These are phyloP conservation scores for Tachysurus vachellii DNA, from an alignment of 2,113 vertebrate genomes.

Conservation along the genomic window DNA sequence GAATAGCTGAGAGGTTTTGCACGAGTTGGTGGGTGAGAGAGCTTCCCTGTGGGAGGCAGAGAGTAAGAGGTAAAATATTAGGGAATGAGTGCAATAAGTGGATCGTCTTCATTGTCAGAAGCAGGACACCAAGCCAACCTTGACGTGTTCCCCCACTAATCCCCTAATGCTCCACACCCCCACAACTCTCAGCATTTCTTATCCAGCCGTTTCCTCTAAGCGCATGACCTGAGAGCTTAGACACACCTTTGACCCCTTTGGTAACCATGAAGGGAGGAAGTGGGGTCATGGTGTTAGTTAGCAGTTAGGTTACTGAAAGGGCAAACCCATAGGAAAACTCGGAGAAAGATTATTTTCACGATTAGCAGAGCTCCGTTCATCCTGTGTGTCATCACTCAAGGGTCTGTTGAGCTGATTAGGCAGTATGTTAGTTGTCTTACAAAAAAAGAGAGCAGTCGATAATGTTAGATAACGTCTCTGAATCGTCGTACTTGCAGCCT, in stretches of 20 bases:
- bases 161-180: background rate
- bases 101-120: background rate
- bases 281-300: constrained; percentile 1
- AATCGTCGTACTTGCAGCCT: background rate
- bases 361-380: background rate
- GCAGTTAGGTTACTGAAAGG: background rate
- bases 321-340: background rate
- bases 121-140: background rate
- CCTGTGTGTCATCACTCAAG: background rate
- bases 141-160: background rate
- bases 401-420: background rate
- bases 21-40: background rate
- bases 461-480: background rate
- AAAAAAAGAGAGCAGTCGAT: background rate
- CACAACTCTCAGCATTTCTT: constrained; percentile 8
- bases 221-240: background rate
- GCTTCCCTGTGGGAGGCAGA: background rate
- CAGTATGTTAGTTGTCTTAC: background rate
- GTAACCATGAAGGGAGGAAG: background rate
- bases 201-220: background rate
- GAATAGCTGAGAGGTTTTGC: background rate
- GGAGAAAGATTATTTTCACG: background rate
- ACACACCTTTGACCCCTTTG: constrained; percentile 15
- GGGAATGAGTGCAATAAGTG: constrained; percentile 7
- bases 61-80: constrained; percentile 8